Conservation (phyloP, 2,113 vertebrate genomes). For the Mastomys coucha region DNA sequence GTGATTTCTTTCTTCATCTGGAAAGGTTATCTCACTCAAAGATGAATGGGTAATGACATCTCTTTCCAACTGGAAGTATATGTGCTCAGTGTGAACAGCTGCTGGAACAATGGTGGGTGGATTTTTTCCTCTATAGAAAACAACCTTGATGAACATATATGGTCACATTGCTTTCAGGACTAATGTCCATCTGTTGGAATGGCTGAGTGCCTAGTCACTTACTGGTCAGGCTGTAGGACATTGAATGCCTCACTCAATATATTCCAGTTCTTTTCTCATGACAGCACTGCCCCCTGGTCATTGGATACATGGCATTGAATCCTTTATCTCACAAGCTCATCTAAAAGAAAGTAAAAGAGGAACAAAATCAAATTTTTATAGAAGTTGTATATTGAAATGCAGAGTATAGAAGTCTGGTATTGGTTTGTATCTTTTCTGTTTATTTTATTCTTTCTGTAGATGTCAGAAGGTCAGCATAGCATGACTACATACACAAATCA, state of each 20-base stretch:
- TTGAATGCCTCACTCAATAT: background rate
- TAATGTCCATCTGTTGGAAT: slow-evolving; percentile 82
- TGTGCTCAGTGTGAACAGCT: slow-evolving; percentile 81
- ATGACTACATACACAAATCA: background rate
- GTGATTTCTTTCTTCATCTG: background rate
- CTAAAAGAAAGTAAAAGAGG: background rate
- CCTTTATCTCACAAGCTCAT: background rate
- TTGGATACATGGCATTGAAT: background rate
- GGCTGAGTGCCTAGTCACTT: slow-evolving; percentile 76
- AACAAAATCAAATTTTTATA: background rate
- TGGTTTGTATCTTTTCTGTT: background rate
- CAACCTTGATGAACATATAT: slow-evolving; percentile 73
- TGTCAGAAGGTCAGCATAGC: background rate
- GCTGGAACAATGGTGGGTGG: slow-evolving; percentile 76
- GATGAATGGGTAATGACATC: slow-evolving; percentile 77
- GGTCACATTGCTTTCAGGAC: slow-evolving; percentile 73
- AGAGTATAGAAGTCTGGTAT: background rate
- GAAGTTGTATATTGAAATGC: background rate
- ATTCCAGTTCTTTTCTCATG: background rate
- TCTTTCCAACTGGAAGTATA: slow-evolving; percentile 75
- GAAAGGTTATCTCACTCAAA: slow-evolving; percentile 73
- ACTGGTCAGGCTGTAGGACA: slow-evolving; percentile 43
- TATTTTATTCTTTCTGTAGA: background rate
- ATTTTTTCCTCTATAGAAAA: slow-evolving; percentile 79
- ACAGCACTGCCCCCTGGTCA: slow-evolving; percentile 78